Evolutionary conservation across 92 coral and sea anemone genomes (phyloP), one percentile per base, ranked within the genome.

Genomic region (Phymanthus crucifer): DNA sequence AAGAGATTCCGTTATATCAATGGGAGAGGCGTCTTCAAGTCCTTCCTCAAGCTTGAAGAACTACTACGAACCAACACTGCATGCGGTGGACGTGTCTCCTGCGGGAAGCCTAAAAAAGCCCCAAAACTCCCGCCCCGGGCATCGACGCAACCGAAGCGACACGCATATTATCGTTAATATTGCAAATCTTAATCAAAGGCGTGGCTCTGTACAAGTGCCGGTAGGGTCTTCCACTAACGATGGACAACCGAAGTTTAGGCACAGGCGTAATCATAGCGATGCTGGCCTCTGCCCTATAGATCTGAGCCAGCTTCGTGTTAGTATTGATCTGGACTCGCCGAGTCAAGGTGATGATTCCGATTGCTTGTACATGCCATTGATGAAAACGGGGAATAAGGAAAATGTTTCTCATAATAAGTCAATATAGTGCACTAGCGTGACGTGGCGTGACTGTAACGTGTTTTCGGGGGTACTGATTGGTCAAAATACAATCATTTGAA

Each of bases 211-310:
- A 9, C 17, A 29, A 24, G 68, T 33, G 0, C 68, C 29, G 4
- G 71, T 52, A 3, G 18, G 32, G 26, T 48, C 54, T 19, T 18
- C 48, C 69, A 29, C 69, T 8, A 38, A 6, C 1, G 47, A 14
- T 23, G 38, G 56, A 3, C 54, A 72, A 0, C 36, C 78, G 9
- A 54, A 72, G 29, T 70, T 56, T 50, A 21, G 78, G 24, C 76
- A 32, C 54, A 83, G 79, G 26, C 84, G 91, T 37, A 78, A 83
- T 46, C 78, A 61, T 78, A 87, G 87, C 13, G 91, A 87, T 64
- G 72, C 77, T 27, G 91, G 91, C 19, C 91, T 83, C 10, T 87
- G 91, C 69, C 82, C 91, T 36, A 71, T 87, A 65, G 78, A 87
- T 58, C 67, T 52, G 10, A 72, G 84, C 46, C 87, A 46, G n/a